Evolutionary conservation across 92 coral and sea anemone genomes (phyloP), one percentile per base, ranked within the genome.

Genomic region (Epizoanthus illoricatus): DNA sequence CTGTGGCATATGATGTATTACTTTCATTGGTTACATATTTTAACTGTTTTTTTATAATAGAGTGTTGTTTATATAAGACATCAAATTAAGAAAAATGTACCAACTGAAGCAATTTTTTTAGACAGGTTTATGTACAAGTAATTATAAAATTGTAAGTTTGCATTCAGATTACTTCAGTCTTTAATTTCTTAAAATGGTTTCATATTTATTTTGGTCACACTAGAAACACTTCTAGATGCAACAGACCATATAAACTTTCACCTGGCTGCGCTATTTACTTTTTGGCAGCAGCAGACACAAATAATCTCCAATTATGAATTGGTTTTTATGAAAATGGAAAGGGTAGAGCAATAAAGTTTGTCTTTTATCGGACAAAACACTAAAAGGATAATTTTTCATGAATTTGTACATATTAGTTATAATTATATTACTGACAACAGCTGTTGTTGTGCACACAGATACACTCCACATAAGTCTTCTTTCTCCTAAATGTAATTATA

Each of bases 381-480:
- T 62, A 64, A 78, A 63, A 40, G 70, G 82, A 42, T 63, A 62
- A 64, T 62, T 78, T 78, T 78, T 78, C 82, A 78, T 78, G 65
- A 42, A 78, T 62, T 78, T 78, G 82, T 78, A 78, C 71, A 78
- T 78, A 78, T 13, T 41, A 41, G 60, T 49, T 62, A 76, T 41
- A n/a, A 21, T 49, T 52, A 68, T 68, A 68, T 68, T 40, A 62
- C 70, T 19, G 41, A 42, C 45, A 57, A 78, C 61, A 62, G 71
- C 43, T 78, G 60, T 9, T 28, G 41, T 40, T 28, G 45, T 59
- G 7, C 21, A 59, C 56, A 21, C 59, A 11, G 13, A 52, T 52
- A 52, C 56, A 52, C 56, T 52, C 10, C 12, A 52, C 10, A 11
- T 52, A 52, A 9, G 56, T 52, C 10, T 10, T 52, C 15, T 52